Conservation (phyloP, 2,888 invertebrate species). For the Sphaerophoria rueppellii region DNA sequence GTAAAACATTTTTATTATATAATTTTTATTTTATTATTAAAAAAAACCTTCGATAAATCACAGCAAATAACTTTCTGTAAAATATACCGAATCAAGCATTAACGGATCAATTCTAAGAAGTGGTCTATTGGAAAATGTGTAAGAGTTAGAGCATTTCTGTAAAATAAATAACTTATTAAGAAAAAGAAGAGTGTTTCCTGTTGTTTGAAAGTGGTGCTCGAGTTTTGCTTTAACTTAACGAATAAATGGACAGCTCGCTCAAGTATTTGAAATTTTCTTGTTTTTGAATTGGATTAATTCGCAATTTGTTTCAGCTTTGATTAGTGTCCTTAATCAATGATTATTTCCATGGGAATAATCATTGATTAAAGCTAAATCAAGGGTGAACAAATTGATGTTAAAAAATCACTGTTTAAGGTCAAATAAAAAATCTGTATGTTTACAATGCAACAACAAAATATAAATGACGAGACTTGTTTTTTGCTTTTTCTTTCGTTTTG, state of each 20-base stretch:
- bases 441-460: constrained; percentile 46
- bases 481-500: constrained; percentile 18
- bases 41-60: constrained; percentile 55
- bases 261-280: too few species aligned
- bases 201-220: constrained; percentile 31
- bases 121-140: constrained; percentile 35
- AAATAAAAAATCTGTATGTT: constrained; percentile 59
- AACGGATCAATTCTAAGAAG: constrained; percentile 46
- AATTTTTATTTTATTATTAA: constrained; percentile 14
- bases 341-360: too few species aligned
- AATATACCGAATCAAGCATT: constrained; percentile 36
- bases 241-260: too few species aligned
- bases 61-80: constrained; percentile 56
- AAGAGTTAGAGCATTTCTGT: constrained; percentile 52
- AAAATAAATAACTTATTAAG: constrained; percentile 59
- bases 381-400: too few species aligned
- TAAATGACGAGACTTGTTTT: constrained; percentile 43
- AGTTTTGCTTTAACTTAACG: too few species aligned
- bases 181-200: constrained; percentile 32
- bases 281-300: too few species aligned
- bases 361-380: too few species aligned
- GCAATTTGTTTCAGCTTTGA: too few species aligned
- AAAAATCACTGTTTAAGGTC: constrained; percentile 63
- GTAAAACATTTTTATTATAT: constrained; percentile 18
- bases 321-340: too few species aligned